Evolutionary conservation across 2,888 invertebrate genomes (phyloP).

Genomic region (Zhengitettix transpicula): DNA sequence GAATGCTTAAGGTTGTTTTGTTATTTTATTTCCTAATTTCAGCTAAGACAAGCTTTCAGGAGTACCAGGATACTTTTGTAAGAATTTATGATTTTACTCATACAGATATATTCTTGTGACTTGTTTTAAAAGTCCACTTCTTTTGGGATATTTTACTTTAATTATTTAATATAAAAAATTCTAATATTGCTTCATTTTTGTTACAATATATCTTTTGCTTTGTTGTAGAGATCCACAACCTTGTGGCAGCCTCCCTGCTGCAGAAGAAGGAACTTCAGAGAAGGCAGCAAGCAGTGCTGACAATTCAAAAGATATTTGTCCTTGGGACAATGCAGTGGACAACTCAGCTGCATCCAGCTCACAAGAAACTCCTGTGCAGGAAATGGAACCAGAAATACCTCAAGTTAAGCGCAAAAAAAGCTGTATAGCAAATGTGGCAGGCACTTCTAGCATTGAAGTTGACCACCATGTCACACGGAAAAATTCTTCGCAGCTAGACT

Average conservation of each 20-base stretch:
- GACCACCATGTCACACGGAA: conserved; percentile 30
- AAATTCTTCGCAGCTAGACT: conserved; percentile 49
- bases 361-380: conserved; percentile 15
- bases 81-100: too few species aligned
- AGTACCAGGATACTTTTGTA: too few species aligned
- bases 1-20: too few species aligned
- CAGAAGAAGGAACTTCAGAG: background rate
- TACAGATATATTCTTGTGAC: too few species aligned
- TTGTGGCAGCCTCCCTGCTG: background rate
- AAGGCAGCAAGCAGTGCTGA: background rate
- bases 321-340: conserved; percentile 30
- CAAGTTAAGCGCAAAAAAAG: conserved; percentile 20
- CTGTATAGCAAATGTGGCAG: background rate
- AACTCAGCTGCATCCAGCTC: conserved; percentile 7
- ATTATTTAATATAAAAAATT: too few species aligned
- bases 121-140: too few species aligned
- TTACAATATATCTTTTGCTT: too few species aligned
- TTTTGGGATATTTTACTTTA: too few species aligned
- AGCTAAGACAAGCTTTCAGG: too few species aligned
- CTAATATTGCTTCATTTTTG: too few species aligned
- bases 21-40: too few species aligned
- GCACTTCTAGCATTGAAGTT: conserved; percentile 16
- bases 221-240: background rate
- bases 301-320: conserved; percentile 30
- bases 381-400: conserved; percentile 13